Evolutionary conservation across 2,113 vertebrate genomes (phyloP).

Genomic region (Okapia johnstoni): DNA sequence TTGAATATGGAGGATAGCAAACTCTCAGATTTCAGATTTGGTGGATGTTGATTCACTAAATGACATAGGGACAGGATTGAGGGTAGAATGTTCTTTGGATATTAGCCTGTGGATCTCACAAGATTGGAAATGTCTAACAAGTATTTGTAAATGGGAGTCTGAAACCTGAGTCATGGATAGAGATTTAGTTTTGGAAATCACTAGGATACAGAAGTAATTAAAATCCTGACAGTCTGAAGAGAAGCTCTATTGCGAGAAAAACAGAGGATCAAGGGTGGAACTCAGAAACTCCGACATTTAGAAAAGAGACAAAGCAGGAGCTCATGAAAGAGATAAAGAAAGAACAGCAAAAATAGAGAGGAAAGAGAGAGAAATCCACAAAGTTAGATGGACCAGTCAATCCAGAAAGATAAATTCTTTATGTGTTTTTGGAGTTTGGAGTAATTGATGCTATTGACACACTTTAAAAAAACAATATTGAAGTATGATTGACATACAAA

Average conservation of each 20-base stretch:
- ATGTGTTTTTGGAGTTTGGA: background rate
- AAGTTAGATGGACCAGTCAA: background rate
- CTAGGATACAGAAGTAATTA: background rate
- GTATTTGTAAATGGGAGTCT: background rate
- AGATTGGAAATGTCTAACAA: background rate
- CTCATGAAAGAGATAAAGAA: background rate
- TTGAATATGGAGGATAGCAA: background rate
- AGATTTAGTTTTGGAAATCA: constrained; percentile 13
- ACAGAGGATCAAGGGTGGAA: background rate
- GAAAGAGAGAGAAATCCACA: background rate
- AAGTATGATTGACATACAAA: background rate
- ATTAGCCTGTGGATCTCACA: background rate
- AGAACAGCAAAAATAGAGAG: background rate
- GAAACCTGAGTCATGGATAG: background rate
- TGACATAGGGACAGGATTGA: background rate
- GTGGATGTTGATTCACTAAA: background rate
- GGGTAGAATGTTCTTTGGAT: background rate
- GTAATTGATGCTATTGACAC: background rate
- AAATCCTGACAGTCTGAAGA: background rate
- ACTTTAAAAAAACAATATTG: background rate
- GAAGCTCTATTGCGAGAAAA: background rate
- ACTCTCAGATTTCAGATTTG: background rate
- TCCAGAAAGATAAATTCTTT: background rate
- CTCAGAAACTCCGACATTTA: background rate
- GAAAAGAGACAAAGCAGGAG: background rate